Evolutionary conservation across 2,797 vertebrate genomes (phyloP), one percentile per base, ranked within the genome.

Genomic region (Poeciliopsis turneri): DNA sequence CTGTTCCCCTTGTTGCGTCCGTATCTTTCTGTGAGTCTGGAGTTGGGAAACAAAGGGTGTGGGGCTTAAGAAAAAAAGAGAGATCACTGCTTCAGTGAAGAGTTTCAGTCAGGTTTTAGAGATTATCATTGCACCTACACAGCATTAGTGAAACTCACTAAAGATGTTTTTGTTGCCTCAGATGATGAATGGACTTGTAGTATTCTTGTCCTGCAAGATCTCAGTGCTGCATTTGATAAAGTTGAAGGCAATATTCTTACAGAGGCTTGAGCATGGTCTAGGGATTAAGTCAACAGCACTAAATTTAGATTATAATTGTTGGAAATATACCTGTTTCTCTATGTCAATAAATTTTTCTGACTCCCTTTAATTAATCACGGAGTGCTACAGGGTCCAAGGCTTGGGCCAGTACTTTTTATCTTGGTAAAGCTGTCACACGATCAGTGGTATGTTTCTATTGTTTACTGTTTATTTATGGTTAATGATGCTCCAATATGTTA

Each of bases 21-120:
- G 74, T 79, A 79, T 76, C 71, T 82, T 72, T 87, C 57, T 78
- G 61, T 30, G 51, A 59, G 68, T 83, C n/a, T 53, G 6, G 59
- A 86, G 80, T 74, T 61, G 78, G 73, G 76, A 68, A 82, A 82
- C 64, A 76, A 90, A 81, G 78, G 68, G 73, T 76, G 15, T 30
- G 16, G 61, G 74, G 66, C 45, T 84, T 77, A 25, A 49, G 80
- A 74, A 82, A 83, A 9, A 51, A 82, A 83, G 3, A 51, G 72
- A 77, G 43, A 64, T 64, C 78, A 80, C 75, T 51, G 47, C 61
- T 70, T 36, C 72, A 70, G 61, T 82, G 59, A 82, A 81, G 84
- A 87, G 23, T 70, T 70, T 70, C 41, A 46, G 43, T 70, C 68
- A 70, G 25, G 68, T 70, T 70, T 68, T 36, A 28, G 43, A 70